These are phyloP conservation scores for Trichechus manatus DNA, from an alignment of 2,113 vertebrate genomes.

Conservation along the genomic window DNA sequence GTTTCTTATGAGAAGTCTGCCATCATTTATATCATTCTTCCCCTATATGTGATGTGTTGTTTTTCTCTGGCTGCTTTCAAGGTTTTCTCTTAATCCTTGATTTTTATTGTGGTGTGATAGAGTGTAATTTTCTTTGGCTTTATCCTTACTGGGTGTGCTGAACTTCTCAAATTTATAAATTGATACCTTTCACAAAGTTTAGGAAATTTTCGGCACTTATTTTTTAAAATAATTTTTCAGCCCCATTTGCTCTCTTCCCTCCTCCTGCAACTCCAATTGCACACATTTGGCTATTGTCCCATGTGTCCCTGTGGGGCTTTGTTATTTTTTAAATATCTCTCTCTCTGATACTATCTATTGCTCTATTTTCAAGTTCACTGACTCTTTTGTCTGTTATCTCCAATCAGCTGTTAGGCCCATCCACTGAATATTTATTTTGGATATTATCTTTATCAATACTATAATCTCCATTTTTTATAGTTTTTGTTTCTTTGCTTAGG, in stretches of 20 bases:
- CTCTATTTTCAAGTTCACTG: background rate
- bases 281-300: background rate
- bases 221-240: background rate
- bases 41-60: background rate
- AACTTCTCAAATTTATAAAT: background rate
- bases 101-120: background rate
- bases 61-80: background rate
- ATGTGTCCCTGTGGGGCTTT: background rate
- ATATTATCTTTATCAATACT: background rate
- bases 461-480: background rate
- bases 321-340: background rate
- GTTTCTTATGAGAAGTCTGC: background rate
- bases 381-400: background rate
- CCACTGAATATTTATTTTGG: background rate
- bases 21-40: background rate
- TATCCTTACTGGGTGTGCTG: background rate
- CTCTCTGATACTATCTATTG: background rate
- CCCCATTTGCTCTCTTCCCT: background rate
- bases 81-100: background rate
- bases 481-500: background rate
- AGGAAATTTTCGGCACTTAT: background rate
- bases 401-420: background rate
- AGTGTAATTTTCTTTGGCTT: background rate
- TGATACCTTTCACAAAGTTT: background rate
- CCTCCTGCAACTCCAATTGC: background rate